A percentile compares a stretch with the other conserved stretches of the same genome.
Evolutionary conservation across 2,888 invertebrate species (phyloP).

Genomic region (Agrilus mali): DNA sequence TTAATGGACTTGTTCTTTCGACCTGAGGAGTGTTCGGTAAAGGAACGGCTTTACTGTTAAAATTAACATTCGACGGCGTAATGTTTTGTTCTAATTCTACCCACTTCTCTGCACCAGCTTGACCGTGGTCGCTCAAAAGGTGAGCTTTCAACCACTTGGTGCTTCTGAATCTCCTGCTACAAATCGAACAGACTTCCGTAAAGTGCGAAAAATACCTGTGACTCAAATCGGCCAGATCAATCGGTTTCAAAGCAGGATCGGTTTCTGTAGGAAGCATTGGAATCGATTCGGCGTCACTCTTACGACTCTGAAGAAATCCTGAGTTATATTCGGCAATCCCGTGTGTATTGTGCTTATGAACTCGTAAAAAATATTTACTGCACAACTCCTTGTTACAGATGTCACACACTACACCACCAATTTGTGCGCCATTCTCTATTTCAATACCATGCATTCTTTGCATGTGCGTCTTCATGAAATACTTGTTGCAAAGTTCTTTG

Average conservation of each 20-base stretch:
- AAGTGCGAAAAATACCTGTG: constrained; percentile 54
- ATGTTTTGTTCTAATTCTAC: constrained; percentile 42
- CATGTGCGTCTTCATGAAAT: constrained; percentile 99
- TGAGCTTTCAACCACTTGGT: constrained; percentile 82
- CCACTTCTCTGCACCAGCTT: constrained; percentile 49
- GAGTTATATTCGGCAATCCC: constrained; percentile 80
- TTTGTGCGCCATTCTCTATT: constrained; percentile 82
- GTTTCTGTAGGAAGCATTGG: constrained; percentile 21
- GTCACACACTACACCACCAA: constrained; percentile 90
- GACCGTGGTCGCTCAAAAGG: constrained; percentile 74
- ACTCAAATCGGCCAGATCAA: constrained; percentile 44
- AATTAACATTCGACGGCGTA: constrained; percentile 26
- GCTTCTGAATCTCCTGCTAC: constrained; percentile 76
- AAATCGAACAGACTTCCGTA: constrained; percentile 71
- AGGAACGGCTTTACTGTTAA: constrained; percentile 16
- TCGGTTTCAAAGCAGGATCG: constrained; percentile 39
- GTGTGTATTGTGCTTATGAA: constrained; percentile 96
- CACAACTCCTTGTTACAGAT: constrained; percentile 97
- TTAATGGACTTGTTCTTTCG: constrained; percentile 36
- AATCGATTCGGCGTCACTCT: constrained; percentile 31
- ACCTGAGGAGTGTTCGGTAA: constrained; percentile 15
- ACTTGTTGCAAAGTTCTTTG: constrained; percentile 98
- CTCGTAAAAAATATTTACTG: constrained; percentile 93
- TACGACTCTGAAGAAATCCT: constrained; percentile 33
- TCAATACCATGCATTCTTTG: constrained; percentile 96